Conservation (phyloP, 1,140 invertebrate genomes). For the Maniola jurtina region DNA sequence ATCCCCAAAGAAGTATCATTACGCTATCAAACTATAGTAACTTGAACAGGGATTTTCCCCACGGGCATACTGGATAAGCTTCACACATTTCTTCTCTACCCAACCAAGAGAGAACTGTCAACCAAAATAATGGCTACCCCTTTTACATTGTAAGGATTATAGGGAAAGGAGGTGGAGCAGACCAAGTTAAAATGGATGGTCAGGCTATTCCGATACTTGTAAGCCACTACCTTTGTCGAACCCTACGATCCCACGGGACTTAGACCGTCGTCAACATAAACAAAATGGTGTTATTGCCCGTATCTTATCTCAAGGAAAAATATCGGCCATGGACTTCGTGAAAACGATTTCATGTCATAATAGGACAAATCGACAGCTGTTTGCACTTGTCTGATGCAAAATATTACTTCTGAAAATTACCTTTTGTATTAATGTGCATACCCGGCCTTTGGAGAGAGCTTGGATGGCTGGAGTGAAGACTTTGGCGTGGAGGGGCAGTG, state of each 20-base stretch:
- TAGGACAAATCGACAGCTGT: conserved; percentile 22
- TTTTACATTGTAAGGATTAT: conserved; percentile 28
- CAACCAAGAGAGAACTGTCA: conserved; percentile 40
- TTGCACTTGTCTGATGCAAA: background rate
- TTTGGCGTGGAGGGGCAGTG: no score
- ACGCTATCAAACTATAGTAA: conserved; percentile 40
- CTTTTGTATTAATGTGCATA: no score
- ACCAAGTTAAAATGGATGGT: conserved; percentile 38
- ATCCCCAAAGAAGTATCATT: background rate
- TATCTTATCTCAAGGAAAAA: conserved; percentile 66
- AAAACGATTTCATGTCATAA: conserved; percentile 39
- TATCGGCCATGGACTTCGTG: conserved; percentile 53
- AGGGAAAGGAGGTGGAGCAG: conserved; percentile 28
- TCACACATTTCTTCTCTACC: conserved; percentile 44
- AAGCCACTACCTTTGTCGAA: conserved; percentile 55
- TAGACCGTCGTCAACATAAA: conserved; percentile 70
- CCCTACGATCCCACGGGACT: conserved; percentile 50
- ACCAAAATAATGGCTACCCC: conserved; percentile 39
- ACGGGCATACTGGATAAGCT: conserved; percentile 49
- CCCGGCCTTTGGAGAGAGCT: no score
- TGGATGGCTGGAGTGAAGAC: no score
- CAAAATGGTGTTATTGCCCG: conserved; percentile 68
- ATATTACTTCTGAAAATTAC: background rate
- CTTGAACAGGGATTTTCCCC: conserved; percentile 44
- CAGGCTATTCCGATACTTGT: conserved; percentile 51